Base-by-base conservation (phyloP, 2,888 invertebrate species). In the Bembecia ichneumoniformis region DNA sequence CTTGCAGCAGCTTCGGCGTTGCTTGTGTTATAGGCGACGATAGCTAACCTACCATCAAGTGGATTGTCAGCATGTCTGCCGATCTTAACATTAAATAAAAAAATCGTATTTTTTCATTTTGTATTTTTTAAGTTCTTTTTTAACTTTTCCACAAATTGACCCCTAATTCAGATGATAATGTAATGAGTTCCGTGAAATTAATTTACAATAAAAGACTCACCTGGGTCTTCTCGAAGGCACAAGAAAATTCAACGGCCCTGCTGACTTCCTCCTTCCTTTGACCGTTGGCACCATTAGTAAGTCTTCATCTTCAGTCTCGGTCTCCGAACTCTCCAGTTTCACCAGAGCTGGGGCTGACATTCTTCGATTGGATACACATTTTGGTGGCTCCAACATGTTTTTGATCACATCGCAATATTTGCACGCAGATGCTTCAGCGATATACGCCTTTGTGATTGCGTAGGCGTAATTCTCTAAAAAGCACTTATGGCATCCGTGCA, bases 261-360 rank as follows among this genome's bases (percentile, higher is more conserved):
- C 87, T 0, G 90, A 90, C 58, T 89, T 89, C 58, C 90, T 82
- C 53, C 90, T 74, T 43, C 73, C 71, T 50, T 77, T 79, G 44
- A 79, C 66, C 3, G 3, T 28, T 7, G 89, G 89, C 57, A 89
- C 88, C 55, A 84, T 74, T 51, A 90, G 76, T 14, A 77, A 62
- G 17, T 78, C 75, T 28, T 83, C 86, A 10, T 83, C 82, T 10
- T 84, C 87, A 11, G 82, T 75, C 51, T 82, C 83, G 0, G 86
- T 77, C 13, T 82, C 82, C 46, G 81, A 76, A 55, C 82, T 83
- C 3, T 82, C 83, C 43, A 84, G 58, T 49, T 88, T 83, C 35
- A 87, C 73, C 35, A 90, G 64, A n/a, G 90, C 88, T 0, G 90
- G 90, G 1, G 90, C 89, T 0, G 90, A 91, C 64, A 80, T 77